Conservation (phyloP, 2,797 vertebrate species). For the Dendrocincla fuliginosa region DNA sequence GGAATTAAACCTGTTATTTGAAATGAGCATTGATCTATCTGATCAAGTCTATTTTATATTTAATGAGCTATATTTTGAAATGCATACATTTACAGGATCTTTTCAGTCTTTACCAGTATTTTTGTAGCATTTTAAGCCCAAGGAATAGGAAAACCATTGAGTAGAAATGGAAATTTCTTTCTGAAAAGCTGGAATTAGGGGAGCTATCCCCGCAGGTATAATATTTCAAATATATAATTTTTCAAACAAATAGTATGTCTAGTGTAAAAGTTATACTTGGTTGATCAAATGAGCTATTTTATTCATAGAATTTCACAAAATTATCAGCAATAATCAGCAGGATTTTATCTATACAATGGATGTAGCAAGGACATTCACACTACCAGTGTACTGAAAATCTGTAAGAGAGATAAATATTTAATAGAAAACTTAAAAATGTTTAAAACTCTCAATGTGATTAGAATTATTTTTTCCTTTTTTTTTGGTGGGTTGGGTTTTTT, state of each 20-base stretch:
- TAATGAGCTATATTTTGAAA: not conserved
- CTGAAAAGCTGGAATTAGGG: not conserved
- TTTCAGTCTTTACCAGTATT: not conserved
- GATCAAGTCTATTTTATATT: not conserved
- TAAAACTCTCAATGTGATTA: not conserved
- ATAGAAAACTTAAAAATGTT: rapidly evolving
- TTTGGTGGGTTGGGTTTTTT: no score
- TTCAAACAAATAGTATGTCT: not conserved
- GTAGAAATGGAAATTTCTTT: not conserved
- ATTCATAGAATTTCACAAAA: not conserved
- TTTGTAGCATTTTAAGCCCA: not conserved
- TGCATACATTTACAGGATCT: not conserved
- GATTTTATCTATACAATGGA: not conserved
- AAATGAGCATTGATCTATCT: not conserved
- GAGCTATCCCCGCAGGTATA: not conserved
- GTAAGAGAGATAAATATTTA: not conserved
- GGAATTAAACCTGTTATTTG: not conserved
- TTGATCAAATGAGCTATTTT: not conserved
- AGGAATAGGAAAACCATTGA: not conserved
- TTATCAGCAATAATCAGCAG: not conserved
- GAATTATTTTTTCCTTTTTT: not conserved
- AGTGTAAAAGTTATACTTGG: not conserved
- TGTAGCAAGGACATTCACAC: not conserved
- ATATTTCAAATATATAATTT: not conserved
- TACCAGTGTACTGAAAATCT: not conserved